Evolutionary conservation across 2,797 vertebrate genomes (phyloP), one percentile per base, ranked within the genome.

Genomic region (Hyperoplus lanceolatus): DNA sequence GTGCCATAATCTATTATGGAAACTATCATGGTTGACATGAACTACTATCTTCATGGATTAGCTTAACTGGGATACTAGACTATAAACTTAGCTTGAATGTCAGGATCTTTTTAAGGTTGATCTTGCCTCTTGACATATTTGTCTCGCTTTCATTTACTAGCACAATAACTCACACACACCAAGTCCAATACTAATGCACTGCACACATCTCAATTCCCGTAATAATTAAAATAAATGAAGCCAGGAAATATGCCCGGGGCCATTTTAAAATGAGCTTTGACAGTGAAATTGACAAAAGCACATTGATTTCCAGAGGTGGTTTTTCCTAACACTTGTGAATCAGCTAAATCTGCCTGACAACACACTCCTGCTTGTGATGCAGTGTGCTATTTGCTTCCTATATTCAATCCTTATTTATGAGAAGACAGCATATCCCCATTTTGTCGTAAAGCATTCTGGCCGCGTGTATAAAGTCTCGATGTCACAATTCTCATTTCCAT

Each of bases 231-330:
- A 55, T 71, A 75, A 87, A 18, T 54, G 76, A 66, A 79, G 79
- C 74, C 51, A 72, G 72, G 79, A 89, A 92, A 90, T 83, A 82
- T 69, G 77, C 89, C 78, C n/a, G 2, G 45, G 77, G 88, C 68
- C 38, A 43, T 86, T 88, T 85, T 87, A 43, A 90, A 87, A 91
- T 89, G 84, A 86, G 82, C 88, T 91, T 85, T 89, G 84, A 90
- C 75, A 81, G 80, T 86, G 76, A 79, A 86, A 80, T 83, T 86
- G 70, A 90, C 81, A 90, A 90, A 87, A 86, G 84, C 73, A 8
- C 12, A 65, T 41, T 50, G 76, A 77, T 86, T 89, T 86, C 61
- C 73, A 77, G 72, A 78, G 74, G 43, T 75, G 57, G 77, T 62
- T 46, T 75, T 84, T 78, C 43, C 14, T 64, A 51, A 58, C 41